Evolutionary conservation across 2,797 vertebrate species (phyloP).

Genomic region (Halcyon chelicuti): DNA sequence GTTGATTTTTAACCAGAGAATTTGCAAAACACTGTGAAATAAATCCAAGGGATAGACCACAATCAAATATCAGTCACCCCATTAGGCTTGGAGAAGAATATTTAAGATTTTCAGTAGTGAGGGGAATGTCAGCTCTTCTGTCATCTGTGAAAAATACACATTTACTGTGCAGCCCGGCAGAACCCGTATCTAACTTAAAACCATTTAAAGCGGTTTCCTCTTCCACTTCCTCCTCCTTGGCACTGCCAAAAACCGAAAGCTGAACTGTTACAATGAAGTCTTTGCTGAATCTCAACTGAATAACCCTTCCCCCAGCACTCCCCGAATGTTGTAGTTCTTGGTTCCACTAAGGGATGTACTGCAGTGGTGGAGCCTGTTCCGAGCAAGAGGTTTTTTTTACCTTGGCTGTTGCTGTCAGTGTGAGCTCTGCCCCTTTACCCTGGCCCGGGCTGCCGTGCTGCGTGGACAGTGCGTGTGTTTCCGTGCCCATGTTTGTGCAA

Average conservation of each 20-base stretch:
- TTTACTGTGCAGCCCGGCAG: neutral
- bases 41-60: neutral
- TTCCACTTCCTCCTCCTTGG: neutral
- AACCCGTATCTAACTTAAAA: neutral
- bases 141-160: neutral
- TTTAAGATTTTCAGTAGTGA: neutral
- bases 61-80: neutral
- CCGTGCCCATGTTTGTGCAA: neutral
- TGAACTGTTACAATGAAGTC: neutral
- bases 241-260: neutral
- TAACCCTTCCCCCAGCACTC: neutral
- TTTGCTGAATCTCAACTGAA: neutral
- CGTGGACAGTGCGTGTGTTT: neutral
- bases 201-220: neutral
- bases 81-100: neutral
- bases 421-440: neutral
- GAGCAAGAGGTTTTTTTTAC: neutral
- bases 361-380: neutral
- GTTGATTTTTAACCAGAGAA: neutral
- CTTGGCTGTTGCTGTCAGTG: fast-evolving
- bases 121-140: neutral
- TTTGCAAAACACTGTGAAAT: neutral
- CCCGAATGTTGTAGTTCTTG: neutral
- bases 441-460: fast-evolving
- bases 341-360: neutral